phyloP scores from a whole-genome alignment of 2,113 vertebrate species.

The Leuciscus idus region DNA sequence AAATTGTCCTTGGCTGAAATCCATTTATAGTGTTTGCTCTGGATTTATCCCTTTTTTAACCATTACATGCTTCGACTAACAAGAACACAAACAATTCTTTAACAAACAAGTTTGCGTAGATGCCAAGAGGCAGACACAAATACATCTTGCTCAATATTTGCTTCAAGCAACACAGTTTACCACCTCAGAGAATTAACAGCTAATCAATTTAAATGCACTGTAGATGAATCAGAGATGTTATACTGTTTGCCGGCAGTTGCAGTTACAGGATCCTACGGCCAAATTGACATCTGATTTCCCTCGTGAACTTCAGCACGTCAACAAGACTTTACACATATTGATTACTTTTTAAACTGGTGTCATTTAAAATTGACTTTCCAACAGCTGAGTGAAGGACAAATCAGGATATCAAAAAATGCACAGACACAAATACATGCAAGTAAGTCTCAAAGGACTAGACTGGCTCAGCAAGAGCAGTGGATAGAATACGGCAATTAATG shows the following conservation, averaged over 20 bases:
- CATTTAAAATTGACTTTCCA: constrained; percentile 26
- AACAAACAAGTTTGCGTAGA: constrained; percentile 6
- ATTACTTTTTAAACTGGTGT: constrained; percentile 44
- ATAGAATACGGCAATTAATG: not conserved
- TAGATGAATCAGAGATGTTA: not conserved
- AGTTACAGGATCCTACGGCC: constrained; percentile 32
- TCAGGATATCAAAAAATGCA: not conserved
- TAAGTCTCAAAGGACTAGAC: not conserved
- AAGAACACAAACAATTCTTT: constrained; percentile 35
- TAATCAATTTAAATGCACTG: constrained; percentile 37
- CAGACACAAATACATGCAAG: not conserved
- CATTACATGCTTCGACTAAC: constrained; percentile 19
- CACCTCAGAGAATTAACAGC: constrained; percentile 28
- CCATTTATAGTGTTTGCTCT: constrained; percentile 1
- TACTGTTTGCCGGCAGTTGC: constrained; percentile 9
- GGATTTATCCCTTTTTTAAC: constrained; percentile 24
- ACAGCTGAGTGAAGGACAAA: constrained; percentile 30
- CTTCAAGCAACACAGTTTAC: constrained; percentile 25
- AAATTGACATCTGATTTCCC: constrained; percentile 36
- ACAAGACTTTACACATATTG: constrained; percentile 44
- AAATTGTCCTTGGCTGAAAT: constrained; percentile 28
- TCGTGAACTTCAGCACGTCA: constrained; percentile 19
- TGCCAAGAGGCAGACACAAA: not conserved
- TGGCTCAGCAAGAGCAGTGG: not conserved
- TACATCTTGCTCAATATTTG: constrained; percentile 24